Percentiles rank a stretch among this genome's conserved stretches.
phyloP scores from a whole-genome alignment of 2,797 vertebrate species.

The Pogoniulus pusillus region DNA sequence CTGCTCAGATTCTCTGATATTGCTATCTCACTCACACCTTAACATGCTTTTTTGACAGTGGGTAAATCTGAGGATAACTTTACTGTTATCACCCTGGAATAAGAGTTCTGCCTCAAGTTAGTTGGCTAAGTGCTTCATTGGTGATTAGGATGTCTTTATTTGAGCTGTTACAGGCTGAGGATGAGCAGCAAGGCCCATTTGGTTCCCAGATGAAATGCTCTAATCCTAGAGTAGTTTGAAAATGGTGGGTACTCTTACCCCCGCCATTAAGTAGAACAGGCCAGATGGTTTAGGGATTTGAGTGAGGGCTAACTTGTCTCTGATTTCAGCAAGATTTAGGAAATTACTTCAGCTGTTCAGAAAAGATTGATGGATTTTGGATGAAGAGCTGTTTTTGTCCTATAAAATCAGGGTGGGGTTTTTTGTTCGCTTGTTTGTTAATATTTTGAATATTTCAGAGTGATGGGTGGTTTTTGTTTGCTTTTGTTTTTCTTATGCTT shows the following conservation, averaged over 20 bases:
- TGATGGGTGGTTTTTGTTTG: rapidly evolving
- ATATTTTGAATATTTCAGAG: not conserved
- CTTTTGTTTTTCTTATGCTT: not conserved
- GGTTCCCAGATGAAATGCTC: not conserved
- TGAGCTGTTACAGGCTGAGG: not conserved
- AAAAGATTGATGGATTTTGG: not conserved
- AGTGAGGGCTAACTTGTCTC: not conserved
- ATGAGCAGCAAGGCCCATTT: not conserved
- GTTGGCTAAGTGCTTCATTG: not conserved
- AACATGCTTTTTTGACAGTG: not conserved
- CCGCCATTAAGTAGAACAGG: not conserved
- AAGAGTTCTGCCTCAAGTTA: not conserved
- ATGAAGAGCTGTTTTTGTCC: not conserved
- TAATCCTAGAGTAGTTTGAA: not conserved
- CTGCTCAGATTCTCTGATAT: too few relatives aligned
- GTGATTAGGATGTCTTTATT: not conserved
- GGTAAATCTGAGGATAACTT: not conserved
- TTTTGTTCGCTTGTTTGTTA: not conserved
- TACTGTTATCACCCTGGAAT: not conserved
- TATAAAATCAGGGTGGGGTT: not conserved
- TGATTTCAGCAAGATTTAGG: not conserved
- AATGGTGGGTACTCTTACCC: not conserved
- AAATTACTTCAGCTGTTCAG: not conserved
- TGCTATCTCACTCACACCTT: not conserved
- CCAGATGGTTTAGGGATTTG: not conserved